Base-by-base conservation (phyloP, 2,113 vertebrate genomes). In the Pedetes capensis region DNA sequence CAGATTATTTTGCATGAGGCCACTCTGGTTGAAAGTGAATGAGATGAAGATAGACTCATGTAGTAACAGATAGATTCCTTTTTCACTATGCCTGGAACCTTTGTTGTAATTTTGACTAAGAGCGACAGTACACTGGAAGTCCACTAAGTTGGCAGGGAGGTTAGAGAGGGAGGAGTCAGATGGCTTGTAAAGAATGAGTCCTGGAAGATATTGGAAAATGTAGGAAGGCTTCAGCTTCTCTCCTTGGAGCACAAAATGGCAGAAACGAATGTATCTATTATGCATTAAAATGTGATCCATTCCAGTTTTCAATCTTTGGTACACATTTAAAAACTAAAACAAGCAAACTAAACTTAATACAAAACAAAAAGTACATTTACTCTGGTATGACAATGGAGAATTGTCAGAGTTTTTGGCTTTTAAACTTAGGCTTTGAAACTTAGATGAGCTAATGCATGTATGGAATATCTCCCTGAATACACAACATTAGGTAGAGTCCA, bases 191-290 rank as follows among this genome's bases (percentile, higher is more conserved):
- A 42, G 87, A 78, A 29, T 29, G 53, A 27, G 4, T 4, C 16
- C 5, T 6, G 1, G 13, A n/a, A 72, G 25, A 9, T 1, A 14
- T 0, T 29, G 16, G 9, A 9, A 23, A 10, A 63, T 6, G 6
- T 4, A 32, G 39, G 44, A 34, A 68, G 32, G 69, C 7, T 34
- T 34, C 22, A 55, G 2, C 42, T 63, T 59, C 68, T 79, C 17
- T 14, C 42, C 4, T 0, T 47, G 61, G n/a, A 85, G 27, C n/a
- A 75, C 27, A 8, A 66, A 44, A 42, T 51, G 23, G 23, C 42
- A 88, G 34, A 85, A 66, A 0, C 25, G 37, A 72, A 39, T 1
- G 8, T 16, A 64, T 2, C 3, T 61, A 12, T 66, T 61, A 39
- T 57, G 22, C 4, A 49, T 57, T 80, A 55, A 94, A 86, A 72